Evolutionary conservation across 2,888 invertebrate genomes (phyloP).

Genomic region (Trimorus sp.): DNA sequence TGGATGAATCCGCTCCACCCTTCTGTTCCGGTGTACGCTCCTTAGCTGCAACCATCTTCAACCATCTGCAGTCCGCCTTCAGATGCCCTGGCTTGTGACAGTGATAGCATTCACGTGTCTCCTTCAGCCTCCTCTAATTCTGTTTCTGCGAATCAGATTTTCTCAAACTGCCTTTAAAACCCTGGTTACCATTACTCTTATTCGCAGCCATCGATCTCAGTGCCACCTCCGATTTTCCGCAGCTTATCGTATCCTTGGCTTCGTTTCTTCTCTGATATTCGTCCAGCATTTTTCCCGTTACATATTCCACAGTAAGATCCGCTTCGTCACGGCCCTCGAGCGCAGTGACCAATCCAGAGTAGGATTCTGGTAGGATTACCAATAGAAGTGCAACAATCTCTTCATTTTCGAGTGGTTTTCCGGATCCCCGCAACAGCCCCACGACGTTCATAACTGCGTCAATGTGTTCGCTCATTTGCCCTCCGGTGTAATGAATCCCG

Average conservation of each 20-base stretch:
- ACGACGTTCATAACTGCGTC: too few relatives aligned
- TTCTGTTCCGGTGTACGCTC: neutral
- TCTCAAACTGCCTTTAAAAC: too few relatives aligned
- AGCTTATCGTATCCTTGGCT: neutral
- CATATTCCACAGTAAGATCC: neutral
- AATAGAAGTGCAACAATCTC: too few relatives aligned
- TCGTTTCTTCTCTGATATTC: neutral
- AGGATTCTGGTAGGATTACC: too few relatives aligned
- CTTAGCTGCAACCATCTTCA: neutral
- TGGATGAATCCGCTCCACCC: too few relatives aligned
- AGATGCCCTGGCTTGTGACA: constrained; percentile 2
- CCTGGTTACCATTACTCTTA: too few relatives aligned
- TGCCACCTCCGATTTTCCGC: constrained; percentile 2
- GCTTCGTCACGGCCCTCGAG: too few relatives aligned
- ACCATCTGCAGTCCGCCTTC: neutral
- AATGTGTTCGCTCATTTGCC: neutral
- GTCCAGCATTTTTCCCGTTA: neutral
- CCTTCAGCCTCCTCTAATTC: too few relatives aligned
- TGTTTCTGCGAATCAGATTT: too few relatives aligned
- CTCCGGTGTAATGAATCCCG: neutral
- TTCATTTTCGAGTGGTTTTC: too few relatives aligned
- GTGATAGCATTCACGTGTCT: neutral
- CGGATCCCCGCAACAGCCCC: too few relatives aligned
- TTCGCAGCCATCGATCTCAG: neutral
- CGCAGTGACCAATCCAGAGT: too few relatives aligned